Base-by-base conservation (phyloP, 2,797 vertebrate species). In the Spea hammondii region DNA sequence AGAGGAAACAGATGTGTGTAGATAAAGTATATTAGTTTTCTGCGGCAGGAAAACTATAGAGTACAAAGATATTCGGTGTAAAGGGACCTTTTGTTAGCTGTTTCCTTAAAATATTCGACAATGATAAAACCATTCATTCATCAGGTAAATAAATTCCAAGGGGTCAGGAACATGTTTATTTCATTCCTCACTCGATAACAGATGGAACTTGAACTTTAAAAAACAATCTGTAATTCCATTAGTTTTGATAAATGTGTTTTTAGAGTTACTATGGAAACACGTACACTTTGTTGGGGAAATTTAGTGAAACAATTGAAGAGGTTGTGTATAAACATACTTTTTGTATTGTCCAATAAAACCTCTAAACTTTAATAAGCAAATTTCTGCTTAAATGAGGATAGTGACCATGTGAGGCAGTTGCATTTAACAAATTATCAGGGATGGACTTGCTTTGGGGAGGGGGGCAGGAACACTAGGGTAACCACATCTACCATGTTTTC, bases 1-100 rank as follows among this genome's bases (percentile, higher is more conserved):
- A 65, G 65, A 70, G 80, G 80, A 82, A 82, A 82, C 80, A 82
- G 80, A 78, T 82, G 80, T n/a, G 45, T 8, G 8, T 57, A 57
- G 70, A 78, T 78, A 70, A 48, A 77, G 74, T 65, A 73, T 46
- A 74, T 64, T 49, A 5, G 65, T 10, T 57, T 11, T 67, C 60
- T 50, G 65, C 49, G 64, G 48, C 67, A 55, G 75, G 70, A 65
- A 73, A 77, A 53, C 46, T 54, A 14, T 44, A 13, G 57, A 32
- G 59, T 47, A 47, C 8, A n/a, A 74, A 74, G 32, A 74, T 72
- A 72, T 45, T 14, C 47, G 55, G 50, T 8, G 47, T 12, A 59
- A n/a, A 13, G 65, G 70, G 60, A 32, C 59, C 59, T 9, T 49
- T 48, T n/a, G 8, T 68, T 75, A 82, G 80, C 75, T 70, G 75